phyloP scores from a whole-genome alignment of 2,113 vertebrate species.

The Tetrax tetrax region DNA sequence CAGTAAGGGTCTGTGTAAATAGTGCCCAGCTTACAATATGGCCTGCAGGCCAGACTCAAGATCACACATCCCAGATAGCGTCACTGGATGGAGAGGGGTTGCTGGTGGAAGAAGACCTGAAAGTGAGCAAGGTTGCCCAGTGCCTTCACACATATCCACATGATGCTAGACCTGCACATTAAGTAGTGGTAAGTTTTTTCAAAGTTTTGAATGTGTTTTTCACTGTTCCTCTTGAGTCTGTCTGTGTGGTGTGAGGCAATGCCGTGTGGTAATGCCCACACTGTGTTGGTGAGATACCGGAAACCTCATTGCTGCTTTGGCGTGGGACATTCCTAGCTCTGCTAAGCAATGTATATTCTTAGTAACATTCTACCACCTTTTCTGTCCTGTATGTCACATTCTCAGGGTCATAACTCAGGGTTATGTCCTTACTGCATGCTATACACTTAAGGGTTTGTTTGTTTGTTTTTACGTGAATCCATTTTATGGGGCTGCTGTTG shows the following conservation, averaged over 20 bases:
- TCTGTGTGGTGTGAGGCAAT: background rate
- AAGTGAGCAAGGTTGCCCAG: background rate
- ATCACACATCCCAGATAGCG: background rate
- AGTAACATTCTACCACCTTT: background rate
- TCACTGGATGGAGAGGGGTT: background rate
- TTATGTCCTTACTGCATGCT: background rate
- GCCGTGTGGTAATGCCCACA: background rate
- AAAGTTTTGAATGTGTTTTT: background rate
- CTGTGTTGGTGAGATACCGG: rapidly evolving
- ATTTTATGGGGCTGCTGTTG: background rate
- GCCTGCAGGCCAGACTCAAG: background rate
- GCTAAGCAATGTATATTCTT: background rate
- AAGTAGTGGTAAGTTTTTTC: background rate
- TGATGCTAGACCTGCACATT: background rate
- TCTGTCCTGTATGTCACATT: background rate
- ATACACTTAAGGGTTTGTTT: background rate
- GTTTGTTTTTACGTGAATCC: background rate
- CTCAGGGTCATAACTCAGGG: background rate
- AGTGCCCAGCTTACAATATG: background rate
- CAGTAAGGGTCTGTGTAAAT: background rate
- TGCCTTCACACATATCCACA: rapidly evolving
- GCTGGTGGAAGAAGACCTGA: background rate
- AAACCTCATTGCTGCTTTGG: background rate
- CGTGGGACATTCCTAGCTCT: background rate
- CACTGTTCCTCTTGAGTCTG: background rate